Evolutionary conservation across 2,113 vertebrate genomes (phyloP), one percentile per base, ranked within the genome.

Genomic region (Larimichthys polyactis): DNA sequence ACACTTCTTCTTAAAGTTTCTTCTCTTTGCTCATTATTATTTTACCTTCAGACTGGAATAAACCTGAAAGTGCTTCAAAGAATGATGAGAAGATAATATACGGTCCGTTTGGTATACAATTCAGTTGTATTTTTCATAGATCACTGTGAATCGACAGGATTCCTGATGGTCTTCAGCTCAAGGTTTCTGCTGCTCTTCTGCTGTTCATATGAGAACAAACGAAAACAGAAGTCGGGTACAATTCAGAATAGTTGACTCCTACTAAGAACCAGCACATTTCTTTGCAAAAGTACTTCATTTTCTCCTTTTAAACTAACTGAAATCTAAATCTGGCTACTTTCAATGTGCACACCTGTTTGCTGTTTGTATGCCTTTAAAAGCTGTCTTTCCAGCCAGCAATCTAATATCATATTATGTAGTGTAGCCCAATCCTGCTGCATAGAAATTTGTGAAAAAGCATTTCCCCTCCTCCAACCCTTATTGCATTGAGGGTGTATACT

Each of bases 1-100:
- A 79, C 72, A 64, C 59, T 51, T 54, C 64, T 72, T 46, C 62
- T 67, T 73, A 51, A 63, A 54, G 58, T 75, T 58, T 67, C 44
- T 63, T 63, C 29, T 68, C 66, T 63, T 68, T 62, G 57, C 83
- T 89, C 83, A 49, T 90, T 90, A 86, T 81, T 86, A 58, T 60
- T 75, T 72, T 75, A 83, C 52, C 65, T 75, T 78, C 36, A 68
- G 22, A 81, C 65, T 69, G 52, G 69, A 75, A 76, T 58, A 46
- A 76, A 75, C 22, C 52, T 67, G 32, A 79, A 68, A 79, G 11
- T 27, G 58, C 48, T 76, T 74, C 63, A 69, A 68, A 85, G 80
- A 79, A 22, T 32, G 70, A 76, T 78, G 66, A 67, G 55, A 81
- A 73, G 75, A 85, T 70, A 71, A 80, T 70, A 75, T 74, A 64